Conservation (phyloP, 2,797 vertebrate genomes). For the Petrocephalus schoutedeni region DNA sequence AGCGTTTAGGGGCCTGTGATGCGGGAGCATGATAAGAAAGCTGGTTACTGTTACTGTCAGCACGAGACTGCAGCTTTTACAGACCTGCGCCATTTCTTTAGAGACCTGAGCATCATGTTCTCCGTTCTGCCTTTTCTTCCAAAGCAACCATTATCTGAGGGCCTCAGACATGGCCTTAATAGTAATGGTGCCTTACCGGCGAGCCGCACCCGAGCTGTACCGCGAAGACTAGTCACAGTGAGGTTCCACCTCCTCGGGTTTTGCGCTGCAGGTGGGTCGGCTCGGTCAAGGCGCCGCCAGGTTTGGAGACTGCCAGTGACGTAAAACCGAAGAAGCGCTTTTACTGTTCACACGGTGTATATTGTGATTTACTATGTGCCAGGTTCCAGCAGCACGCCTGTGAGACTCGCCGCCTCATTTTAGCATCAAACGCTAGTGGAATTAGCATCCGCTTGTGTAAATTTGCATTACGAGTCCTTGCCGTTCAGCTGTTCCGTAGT, state of each 20-base stretch:
- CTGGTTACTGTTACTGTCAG: constrained; percentile 11
- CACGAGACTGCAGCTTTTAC: not conserved
- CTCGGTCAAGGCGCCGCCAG: not conserved
- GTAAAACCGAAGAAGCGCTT: not conserved
- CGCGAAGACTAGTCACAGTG: not conserved
- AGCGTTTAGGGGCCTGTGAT: constrained; percentile 15
- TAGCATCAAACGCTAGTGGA: too few species aligned
- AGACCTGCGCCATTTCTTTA: not conserved
- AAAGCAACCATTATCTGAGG: not conserved
- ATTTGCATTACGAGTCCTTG: too few species aligned
- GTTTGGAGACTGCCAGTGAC: not conserved
- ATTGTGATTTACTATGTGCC: not conserved
- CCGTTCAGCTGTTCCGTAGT: too few species aligned
- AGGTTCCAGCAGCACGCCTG: not conserved
- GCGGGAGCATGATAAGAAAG: constrained; percentile 17
- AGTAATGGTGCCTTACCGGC: too few species aligned
- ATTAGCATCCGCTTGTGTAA: too few species aligned
- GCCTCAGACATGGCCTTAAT: not conserved
- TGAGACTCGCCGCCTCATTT: not conserved
- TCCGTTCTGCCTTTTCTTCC: not conserved
- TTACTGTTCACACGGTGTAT: not conserved
- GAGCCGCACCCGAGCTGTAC: not conserved
- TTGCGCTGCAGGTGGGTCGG: not conserved
- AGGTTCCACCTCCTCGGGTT: not conserved
- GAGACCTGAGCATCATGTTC: not conserved